Conservation (phyloP, 2,113 vertebrate genomes). For the Mesoclemmys tuberculata region DNA sequence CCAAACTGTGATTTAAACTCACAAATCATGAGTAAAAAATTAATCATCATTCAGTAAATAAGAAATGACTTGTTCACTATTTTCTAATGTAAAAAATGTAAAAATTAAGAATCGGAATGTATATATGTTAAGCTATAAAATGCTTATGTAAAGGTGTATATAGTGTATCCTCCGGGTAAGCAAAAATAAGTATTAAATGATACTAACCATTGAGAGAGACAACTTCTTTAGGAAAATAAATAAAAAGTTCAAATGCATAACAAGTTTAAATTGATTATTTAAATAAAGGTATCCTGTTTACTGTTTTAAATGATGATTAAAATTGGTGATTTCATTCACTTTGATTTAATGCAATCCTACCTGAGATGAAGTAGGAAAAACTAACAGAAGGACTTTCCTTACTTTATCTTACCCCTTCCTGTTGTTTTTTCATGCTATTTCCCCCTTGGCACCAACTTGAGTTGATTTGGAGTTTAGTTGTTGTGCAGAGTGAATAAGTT, state of each 20-base stretch:
- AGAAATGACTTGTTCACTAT: neutral
- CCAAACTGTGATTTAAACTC: too few species aligned
- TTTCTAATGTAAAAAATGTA: neutral
- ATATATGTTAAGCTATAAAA: neutral
- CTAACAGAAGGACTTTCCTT: neutral
- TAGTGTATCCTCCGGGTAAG: neutral
- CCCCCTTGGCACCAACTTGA: neutral
- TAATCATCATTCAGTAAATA: neutral
- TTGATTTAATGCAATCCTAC: neutral
- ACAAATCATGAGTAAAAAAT: neutral
- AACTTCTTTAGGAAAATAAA: neutral
- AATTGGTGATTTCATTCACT: neutral
- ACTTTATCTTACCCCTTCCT: neutral
- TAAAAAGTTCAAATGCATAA: neutral
- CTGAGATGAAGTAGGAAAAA: neutral
- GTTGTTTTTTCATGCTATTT: neutral
- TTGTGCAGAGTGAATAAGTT: neutral
- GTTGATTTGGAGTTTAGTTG: neutral
- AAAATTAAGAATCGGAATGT: neutral
- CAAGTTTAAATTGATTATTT: neutral
- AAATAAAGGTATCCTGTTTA: neutral
- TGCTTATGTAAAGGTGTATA: neutral
- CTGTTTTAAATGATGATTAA: neutral
- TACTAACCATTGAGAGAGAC: neutral
- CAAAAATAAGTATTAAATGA: neutral